Base-by-base conservation (phyloP, 2,888 invertebrate genomes). In the Rhopalosiphum nymphaeae region DNA sequence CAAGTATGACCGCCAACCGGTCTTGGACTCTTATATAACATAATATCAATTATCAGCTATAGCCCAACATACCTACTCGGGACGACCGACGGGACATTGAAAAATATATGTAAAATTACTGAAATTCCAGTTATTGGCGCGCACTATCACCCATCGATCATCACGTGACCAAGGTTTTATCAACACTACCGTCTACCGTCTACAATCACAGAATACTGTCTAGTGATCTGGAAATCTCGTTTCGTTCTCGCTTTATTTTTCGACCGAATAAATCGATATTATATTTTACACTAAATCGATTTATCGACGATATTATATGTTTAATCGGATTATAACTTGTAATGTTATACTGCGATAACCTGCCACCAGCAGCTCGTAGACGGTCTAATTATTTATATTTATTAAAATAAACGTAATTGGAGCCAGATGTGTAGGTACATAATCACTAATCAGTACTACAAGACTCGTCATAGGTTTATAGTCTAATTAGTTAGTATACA, bases 41-140 rank as follows among this genome's bases (percentile, higher is more conserved):
- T n/a, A 78, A 36, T 78, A 78, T 36, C 36, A 78, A 67, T 16
- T 36, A 21, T 21, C 36, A 21, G 11, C 21, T 36, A 36, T 36
- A 16, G 1, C 13, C 13, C 3, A 67, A 78, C 78, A 36, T 78
- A 78, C 78, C 78, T 9, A 36, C 21, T 36, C 78, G 36, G 21
- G 78, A 78, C 78, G 78, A 78, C 78, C 78, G 78, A 78, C 78
- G 78, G 21, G 78, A 78, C 78, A 36, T 78, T 21, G 78, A 21
- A 78, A n/a, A 78, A 36, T 78, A 36, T 21, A 53, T 21, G 21
- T 53, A 16, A 21, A 36, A 46, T 46, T 46, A 46, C 44, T 46
- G 44, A 78, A 78, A 87, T 87, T 87, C 87, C 87, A 49, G 87
- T 87, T 87, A 53, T 87, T 56, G 26, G 89, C 42, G 56, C 89